Percentiles rank a stretch among this genome's conserved stretches.
Evolutionary conservation across 1,140 invertebrate genomes (phyloP).

Genomic region (Drosophila parvula): DNA sequence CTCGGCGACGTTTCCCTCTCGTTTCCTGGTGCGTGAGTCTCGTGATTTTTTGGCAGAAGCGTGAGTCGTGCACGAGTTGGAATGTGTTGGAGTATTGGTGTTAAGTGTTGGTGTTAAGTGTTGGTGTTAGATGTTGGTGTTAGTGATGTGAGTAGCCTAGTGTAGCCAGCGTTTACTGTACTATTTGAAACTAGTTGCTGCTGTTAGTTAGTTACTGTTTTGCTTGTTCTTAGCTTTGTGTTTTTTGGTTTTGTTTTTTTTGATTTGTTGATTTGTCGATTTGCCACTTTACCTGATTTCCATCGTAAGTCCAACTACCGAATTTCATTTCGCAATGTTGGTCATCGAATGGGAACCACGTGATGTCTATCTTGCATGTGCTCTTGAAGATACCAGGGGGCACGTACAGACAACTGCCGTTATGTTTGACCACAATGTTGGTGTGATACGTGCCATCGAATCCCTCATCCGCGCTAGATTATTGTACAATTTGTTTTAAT

Average conservation of each 20-base stretch:
- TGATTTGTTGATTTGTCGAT: slow-evolving; percentile 42
- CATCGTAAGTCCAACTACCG: slow-evolving; percentile 97
- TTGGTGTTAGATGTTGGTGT: slow-evolving; percentile 8
- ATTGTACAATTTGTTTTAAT: slow-evolving; percentile 82
- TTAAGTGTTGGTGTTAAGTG: slow-evolving; percentile 7
- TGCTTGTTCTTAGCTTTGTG: slow-evolving; percentile 40
- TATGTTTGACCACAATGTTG: slow-evolving; percentile 97
- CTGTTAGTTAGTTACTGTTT: slow-evolving; percentile 28
- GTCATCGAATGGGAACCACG: slow-evolving; percentile 99
- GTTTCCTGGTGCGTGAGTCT: slow-evolving; percentile 46
- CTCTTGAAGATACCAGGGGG: slow-evolving; percentile 99
- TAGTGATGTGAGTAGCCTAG: slow-evolving; percentile 45
- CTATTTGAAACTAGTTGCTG: slow-evolving; percentile 48
- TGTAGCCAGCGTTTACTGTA: slow-evolving; percentile 50
- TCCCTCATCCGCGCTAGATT: slow-evolving; percentile 96
- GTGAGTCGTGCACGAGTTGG: slow-evolving; percentile 44
- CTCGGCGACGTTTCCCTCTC: slow-evolving; percentile 31
- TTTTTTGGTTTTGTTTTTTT: slow-evolving; percentile 13
- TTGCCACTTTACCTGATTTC: slow-evolving; percentile 90
- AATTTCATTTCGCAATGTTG: slow-evolving; percentile 98
- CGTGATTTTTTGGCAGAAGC: slow-evolving; percentile 45
- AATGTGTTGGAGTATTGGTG: slow-evolving; percentile 29
- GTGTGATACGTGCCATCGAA: slow-evolving; percentile 99
- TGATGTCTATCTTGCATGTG: slow-evolving; percentile 99
- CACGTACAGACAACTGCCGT: slow-evolving; percentile 98